These are phyloP conservation scores for Mamestra configurata DNA, from an alignment of 1,140 invertebrate genomes.

Conservation along the genomic window DNA sequence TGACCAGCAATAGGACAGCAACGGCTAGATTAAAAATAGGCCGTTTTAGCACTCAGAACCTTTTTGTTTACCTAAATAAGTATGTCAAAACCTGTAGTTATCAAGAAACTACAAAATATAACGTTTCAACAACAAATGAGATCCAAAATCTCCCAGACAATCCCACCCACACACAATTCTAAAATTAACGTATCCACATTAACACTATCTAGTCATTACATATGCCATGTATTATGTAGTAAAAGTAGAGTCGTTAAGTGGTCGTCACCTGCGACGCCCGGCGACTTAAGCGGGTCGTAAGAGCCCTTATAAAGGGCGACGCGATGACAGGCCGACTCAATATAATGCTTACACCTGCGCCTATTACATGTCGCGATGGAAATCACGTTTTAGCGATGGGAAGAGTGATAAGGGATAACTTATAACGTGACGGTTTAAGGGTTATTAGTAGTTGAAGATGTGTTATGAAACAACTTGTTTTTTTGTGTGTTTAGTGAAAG, in stretches of 20 bases:
- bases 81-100: too few species aligned
- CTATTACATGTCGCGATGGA: conserved; percentile 52
- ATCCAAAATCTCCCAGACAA: neutral
- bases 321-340: conserved; percentile 60
- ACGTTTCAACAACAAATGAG: too few species aligned
- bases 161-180: neutral
- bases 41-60: too few species aligned
- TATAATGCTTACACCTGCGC: conserved; percentile 58
- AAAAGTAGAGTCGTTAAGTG: conserved; percentile 54
- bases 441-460: conserved; percentile 29
- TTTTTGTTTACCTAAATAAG: too few species aligned
- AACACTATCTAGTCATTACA: conserved; percentile 24
- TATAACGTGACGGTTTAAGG: conserved; percentile 30
- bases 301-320: conserved; percentile 62
- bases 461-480: conserved; percentile 32
- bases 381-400: conserved; percentile 28
- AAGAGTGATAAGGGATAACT: conserved; percentile 31
- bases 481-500: neutral
- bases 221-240: conserved; percentile 29
- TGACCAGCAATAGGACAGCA: too few species aligned
- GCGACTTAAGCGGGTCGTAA: conserved; percentile 60
- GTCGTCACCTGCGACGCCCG: conserved; percentile 61
- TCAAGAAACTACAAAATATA: too few species aligned
- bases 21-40: too few species aligned
- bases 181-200: conserved; percentile 9